phyloP scores from a whole-genome alignment of 2,113 vertebrate species.

The Manacus vitellinus region DNA sequence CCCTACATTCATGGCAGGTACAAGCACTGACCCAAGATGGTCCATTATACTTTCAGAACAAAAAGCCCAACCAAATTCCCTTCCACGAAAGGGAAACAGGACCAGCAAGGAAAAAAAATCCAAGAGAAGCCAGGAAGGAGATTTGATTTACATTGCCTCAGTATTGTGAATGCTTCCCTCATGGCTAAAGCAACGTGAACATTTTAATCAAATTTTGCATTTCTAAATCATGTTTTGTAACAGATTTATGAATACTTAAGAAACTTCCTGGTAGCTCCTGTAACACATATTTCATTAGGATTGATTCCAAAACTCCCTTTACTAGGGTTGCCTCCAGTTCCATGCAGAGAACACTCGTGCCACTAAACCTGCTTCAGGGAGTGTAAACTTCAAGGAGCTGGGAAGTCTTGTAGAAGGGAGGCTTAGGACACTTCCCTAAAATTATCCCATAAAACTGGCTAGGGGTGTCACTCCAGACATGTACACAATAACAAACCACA shows the following conservation, averaged over 20 bases:
- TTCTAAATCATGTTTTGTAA: neutral
- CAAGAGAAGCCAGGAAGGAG: neutral
- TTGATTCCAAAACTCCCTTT: neutral
- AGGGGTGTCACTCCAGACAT: fast-evolving
- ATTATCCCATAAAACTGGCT: neutral
- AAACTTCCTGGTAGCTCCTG: neutral
- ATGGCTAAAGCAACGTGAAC: neutral
- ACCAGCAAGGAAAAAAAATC: neutral
- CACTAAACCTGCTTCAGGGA: neutral
- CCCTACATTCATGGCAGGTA: constrained; percentile 2
- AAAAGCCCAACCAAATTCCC: neutral
- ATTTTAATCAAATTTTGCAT: neutral
- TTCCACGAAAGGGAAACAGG: neutral
- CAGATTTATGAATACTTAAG: neutral
- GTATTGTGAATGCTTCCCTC: neutral
- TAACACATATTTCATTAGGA: neutral
- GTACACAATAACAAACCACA: fast-evolving
- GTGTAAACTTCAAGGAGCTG: neutral
- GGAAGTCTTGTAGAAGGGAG: neutral
- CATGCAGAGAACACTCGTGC: fast-evolving
- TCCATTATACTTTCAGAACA: neutral
- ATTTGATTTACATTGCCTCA: neutral
- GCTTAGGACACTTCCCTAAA: no score
- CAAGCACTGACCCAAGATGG: neutral
- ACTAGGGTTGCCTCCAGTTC: neutral